Conservation (phyloP, 1,140 invertebrate species). For the Brachionus plicatilis region DNA sequence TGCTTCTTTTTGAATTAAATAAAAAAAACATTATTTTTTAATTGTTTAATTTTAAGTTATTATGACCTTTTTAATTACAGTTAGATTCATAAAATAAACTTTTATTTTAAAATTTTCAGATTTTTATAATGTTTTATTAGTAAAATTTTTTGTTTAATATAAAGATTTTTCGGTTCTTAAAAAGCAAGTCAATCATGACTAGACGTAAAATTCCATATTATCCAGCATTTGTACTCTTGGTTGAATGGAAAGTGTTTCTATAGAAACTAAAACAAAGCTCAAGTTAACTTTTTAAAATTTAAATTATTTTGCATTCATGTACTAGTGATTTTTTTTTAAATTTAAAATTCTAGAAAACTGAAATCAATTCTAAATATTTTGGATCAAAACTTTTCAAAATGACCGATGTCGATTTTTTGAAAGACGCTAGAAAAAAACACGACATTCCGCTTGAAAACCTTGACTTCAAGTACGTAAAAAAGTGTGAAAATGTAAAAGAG, state of each 20-base stretch:
- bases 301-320: not conserved
- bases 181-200: not conserved
- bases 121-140: too few species aligned
- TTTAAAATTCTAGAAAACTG: constrained; percentile 10
- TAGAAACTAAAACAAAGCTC: not conserved
- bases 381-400: not conserved
- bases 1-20: too few species aligned
- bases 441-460: constrained; percentile 51
- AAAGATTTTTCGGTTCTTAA: not conserved
- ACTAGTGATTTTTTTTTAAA: not conserved
- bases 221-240: not conserved
- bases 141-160: not conserved
- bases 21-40: too few species aligned
- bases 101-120: too few species aligned
- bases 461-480: constrained; percentile 50
- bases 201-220: not conserved
- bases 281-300: not conserved
- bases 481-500: constrained; percentile 51
- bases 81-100: too few species aligned
- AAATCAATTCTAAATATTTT: not conserved
- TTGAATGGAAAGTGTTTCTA: not conserved
- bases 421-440: constrained; percentile 46
- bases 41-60: too few species aligned
- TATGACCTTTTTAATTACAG: too few species aligned
- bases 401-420: constrained; percentile 18